Conservation (phyloP, 2,888 invertebrate species). For the Drosophila niveifrons region DNA sequence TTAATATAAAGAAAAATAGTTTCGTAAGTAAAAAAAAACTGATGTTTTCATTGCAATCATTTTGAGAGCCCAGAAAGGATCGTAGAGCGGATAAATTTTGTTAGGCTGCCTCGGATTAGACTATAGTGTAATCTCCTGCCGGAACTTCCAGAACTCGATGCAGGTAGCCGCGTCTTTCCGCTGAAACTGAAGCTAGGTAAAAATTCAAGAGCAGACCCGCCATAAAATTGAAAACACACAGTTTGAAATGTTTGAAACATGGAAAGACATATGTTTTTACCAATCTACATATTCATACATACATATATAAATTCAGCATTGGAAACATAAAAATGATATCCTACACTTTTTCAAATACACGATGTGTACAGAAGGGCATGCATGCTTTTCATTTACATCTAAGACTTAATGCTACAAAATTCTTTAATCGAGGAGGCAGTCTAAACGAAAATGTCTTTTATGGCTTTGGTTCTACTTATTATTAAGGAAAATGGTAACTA, state of each 20-base stretch:
- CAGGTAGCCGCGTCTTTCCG: slow-evolving; percentile 24
- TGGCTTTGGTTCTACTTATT: slow-evolving; percentile 54
- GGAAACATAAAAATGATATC: slow-evolving; percentile 38
- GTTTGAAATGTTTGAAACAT: slow-evolving; percentile 71
- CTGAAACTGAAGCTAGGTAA: slow-evolving; percentile 16
- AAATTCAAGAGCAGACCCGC: background rate
- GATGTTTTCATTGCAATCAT: slow-evolving; percentile 15
- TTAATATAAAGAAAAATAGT: slow-evolving; percentile 31
- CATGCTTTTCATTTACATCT: slow-evolving; percentile 23
- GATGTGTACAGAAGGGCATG: slow-evolving; percentile 52
- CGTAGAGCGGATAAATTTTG: too few relatives aligned
- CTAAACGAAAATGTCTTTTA: slow-evolving; percentile 40
- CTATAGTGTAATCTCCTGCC: too few relatives aligned
- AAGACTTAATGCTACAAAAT: slow-evolving; percentile 51
- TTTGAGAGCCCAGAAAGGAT: background rate
- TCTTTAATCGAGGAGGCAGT: slow-evolving; percentile 46
- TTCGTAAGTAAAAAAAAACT: slow-evolving; percentile 19
- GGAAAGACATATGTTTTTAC: slow-evolving; percentile 70
- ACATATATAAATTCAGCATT: slow-evolving; percentile 30
- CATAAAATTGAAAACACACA: slow-evolving; percentile 20
- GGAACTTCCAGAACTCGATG: background rate
- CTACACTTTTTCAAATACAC: slow-evolving; percentile 59
- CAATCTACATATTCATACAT: slow-evolving; percentile 19
- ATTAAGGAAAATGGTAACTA: slow-evolving; percentile 17
- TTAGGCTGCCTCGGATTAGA: too few relatives aligned